Base-by-base conservation (phyloP, 2,797 vertebrate species). In the Neoniphon sammara region DNA sequence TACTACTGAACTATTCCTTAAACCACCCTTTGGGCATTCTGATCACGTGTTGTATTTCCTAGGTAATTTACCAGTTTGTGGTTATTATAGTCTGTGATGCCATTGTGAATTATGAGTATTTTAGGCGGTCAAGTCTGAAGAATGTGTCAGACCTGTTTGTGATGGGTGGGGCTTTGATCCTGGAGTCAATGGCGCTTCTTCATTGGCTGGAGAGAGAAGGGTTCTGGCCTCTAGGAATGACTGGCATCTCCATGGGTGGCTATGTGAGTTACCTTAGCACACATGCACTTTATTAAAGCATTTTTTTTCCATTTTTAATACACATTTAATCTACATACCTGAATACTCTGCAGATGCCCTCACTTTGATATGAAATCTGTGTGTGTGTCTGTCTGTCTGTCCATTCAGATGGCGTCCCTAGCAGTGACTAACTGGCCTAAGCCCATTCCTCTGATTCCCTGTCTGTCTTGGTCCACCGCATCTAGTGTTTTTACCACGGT, bases 191-290 rank as follows among this genome's bases (percentile, higher is more conserved):
- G 0, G 96, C 93, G 59, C 95, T 99, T 60, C 93, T 99, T 52
- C 96, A 95, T 60, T 99, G 98, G 98, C 93, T 99, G 79, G 96
- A 99, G 84, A 93, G 96, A 75, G 96, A 97, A 93, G 97, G 97
- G 47, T 98, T 96, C 90, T 97, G 97, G 92, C 98, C 98, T 0
- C 91, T 99, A 15, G 97, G 97, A 77, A 96, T 99, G 95, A 99
- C 97, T 2, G 98, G 97, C 69, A 98, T 99, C 93, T 99, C 98
- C 83, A 99, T 99, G 97, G 98, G 97, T 84, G 98, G 98, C 92
- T 97, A 99, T 75, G 98, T 99, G 93, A 96, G 96, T 93, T 49
- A 49, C 10, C 20, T 36, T 10, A 42, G 0, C 36, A 59, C 42
- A 59, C 15, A 7, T 46, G 49, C 2, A 70, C 2, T 63, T 9